These are phyloP conservation scores for Drosophila rhopaloa DNA, from an alignment of 1,140 invertebrate species.

Conservation along the genomic window DNA sequence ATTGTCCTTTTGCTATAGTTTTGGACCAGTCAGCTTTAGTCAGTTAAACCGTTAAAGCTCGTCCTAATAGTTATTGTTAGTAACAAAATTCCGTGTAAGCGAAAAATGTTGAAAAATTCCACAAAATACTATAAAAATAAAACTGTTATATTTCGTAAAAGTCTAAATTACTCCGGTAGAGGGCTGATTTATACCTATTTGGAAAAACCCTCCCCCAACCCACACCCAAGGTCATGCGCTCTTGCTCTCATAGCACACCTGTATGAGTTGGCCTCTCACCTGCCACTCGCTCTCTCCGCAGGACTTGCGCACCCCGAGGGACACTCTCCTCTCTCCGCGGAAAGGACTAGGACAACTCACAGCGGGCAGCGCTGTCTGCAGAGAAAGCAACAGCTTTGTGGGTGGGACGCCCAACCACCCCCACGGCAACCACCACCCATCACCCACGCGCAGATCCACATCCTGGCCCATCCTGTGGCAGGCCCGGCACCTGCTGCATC, in stretches of 20 bases:
- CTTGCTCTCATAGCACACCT: conserved; percentile 51
- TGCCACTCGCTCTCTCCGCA: conserved; percentile 7
- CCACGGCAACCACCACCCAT: not conserved
- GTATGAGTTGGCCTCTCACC: conserved; percentile 53
- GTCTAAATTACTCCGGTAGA: conserved; percentile 2
- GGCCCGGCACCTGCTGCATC: conserved; percentile 73
- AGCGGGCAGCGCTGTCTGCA: conserved; percentile 24
- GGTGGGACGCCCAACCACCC: conserved; percentile 4
- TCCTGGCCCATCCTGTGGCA: conserved; percentile 67
- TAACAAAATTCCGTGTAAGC: no score
- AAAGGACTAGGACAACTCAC: conserved; percentile 74
- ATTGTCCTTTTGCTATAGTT: no score
- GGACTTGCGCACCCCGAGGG: conserved; percentile 35
- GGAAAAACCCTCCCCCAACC: not conserved
- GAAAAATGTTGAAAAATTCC: no score
- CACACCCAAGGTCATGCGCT: conserved; percentile 22
- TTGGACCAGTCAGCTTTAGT: no score
- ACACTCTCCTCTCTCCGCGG: not conserved
- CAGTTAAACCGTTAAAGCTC: no score
- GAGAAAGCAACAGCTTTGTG: conserved; percentile 50
- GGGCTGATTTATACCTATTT: conserved; percentile 26
- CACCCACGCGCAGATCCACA: conserved; percentile 20
- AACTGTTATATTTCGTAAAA: no score
- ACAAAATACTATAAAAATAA: no score
- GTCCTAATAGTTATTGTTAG: no score